Conservation (phyloP, 2,113 vertebrate genomes). For the Oncorhynchus gorbuscha region DNA sequence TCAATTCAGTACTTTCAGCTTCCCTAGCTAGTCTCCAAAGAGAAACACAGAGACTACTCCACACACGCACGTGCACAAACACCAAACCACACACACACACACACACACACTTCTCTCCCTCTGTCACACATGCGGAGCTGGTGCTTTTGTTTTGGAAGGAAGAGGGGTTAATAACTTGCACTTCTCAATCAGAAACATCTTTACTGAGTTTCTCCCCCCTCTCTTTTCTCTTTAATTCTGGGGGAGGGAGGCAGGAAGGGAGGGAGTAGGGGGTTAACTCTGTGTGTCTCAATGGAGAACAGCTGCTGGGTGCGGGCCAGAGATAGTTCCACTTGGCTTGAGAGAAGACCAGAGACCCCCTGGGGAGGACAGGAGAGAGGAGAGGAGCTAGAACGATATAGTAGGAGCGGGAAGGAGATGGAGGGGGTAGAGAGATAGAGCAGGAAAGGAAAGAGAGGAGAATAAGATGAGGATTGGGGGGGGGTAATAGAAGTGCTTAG, state of each 20-base stretch:
- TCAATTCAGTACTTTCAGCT: no score
- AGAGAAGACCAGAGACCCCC: slow-evolving; percentile 45
- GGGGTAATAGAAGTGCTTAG: background rate
- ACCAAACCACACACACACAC: background rate
- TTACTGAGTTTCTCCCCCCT: slow-evolving; percentile 20
- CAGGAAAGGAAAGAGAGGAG: background rate
- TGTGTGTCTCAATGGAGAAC: slow-evolving; percentile 60
- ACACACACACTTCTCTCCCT: background rate
- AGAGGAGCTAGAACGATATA: slow-evolving; percentile 2
- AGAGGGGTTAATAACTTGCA: slow-evolving; percentile 62
- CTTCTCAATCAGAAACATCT: slow-evolving; percentile 69
- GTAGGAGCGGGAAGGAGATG: background rate
- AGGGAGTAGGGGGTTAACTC: slow-evolving; percentile 8
- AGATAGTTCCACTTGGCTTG: slow-evolving; percentile 55
- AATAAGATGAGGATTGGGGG: background rate
- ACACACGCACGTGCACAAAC: slow-evolving; percentile 14
- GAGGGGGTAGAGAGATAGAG: background rate
- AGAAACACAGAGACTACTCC: background rate
- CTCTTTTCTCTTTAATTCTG: background rate
- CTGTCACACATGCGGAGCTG: slow-evolving; percentile 34
- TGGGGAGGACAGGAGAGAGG: background rate
- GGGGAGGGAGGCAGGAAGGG: slow-evolving; percentile 14
- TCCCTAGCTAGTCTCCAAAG: no score
- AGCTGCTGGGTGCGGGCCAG: slow-evolving; percentile 66
- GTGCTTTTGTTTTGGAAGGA: slow-evolving; percentile 60